phyloP scores from a whole-genome alignment of 2,797 vertebrate species.

The Gymnothorax reevesii region DNA sequence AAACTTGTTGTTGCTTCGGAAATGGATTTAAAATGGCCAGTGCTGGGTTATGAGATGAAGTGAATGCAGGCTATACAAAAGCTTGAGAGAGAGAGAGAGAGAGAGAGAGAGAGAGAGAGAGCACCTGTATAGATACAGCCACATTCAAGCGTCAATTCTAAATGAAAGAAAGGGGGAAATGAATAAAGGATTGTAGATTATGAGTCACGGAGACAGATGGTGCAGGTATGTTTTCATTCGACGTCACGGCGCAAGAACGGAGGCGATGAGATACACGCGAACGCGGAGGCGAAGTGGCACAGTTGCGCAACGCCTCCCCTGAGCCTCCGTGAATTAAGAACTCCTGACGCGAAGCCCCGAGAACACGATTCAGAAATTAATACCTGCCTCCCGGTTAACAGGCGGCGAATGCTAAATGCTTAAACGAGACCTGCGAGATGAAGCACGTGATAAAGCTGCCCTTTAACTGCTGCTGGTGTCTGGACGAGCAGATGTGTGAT shows the following conservation, averaged over 20 bases:
- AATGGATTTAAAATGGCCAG: not conserved
- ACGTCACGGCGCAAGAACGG: not conserved
- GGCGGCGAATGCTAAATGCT: not conserved
- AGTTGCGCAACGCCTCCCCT: not conserved
- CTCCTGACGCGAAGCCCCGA: not conserved
- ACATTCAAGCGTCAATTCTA: not conserved
- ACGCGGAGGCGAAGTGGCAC: not conserved
- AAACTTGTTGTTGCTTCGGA: not conserved
- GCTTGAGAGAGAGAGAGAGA: not conserved
- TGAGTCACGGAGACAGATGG: not conserved
- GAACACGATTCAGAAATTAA: not conserved
- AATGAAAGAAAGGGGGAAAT: not conserved
- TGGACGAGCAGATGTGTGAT: not conserved
- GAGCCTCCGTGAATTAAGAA: not conserved
- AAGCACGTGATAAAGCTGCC: not conserved
- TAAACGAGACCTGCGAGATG: not conserved
- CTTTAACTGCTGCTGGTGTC: not conserved
- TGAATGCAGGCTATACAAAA: not conserved
- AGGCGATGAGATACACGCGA: not conserved
- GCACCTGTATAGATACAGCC: not conserved
- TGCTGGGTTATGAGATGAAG: not conserved
- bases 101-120: not conserved
- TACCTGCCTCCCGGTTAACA: not conserved
- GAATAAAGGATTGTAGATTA: not conserved
- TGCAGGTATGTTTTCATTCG: slow-evolving; percentile 30